Base-by-base conservation (phyloP, 2,113 vertebrate genomes). In the Phalacrocorax brasilianus region DNA sequence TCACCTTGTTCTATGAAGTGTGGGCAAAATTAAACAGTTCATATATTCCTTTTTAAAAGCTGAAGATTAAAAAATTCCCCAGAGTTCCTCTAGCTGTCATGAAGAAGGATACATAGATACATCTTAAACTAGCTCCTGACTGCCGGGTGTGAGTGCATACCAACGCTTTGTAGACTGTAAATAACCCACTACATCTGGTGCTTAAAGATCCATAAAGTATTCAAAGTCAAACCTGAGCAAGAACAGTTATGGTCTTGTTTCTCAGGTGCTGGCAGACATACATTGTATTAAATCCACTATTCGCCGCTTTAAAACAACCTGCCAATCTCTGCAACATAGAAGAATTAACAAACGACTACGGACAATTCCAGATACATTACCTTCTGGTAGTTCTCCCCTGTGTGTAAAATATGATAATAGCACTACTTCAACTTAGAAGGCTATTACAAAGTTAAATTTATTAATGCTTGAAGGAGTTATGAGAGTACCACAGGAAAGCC, bases 361-460 rank as follows among this genome's bases (percentile, higher is more conserved):
- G 40, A 67, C 38, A 85, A 28, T 58, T 73, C 28, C 56, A 92
- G 81, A 75, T 33, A 55, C 35, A 16, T 23, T 22, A 40, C 24
- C 49, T 82, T 72, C 52, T 3, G 1, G 52, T 47, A 85, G 45
- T 56, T 85, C 66, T 91, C 89, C 44, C 35, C 14, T 15, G 12
- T 9, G 40, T 79, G 53, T 50, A 58, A 89, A 95, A 76, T 77
- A 93, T 61, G 61, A 30, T 90, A 88, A 85, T 76, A 71, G 50
- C 26, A 71, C 61, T 81, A 35, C 68, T 95, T 80, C 55, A 71
- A 35, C 66, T 65, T 32, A 89, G 74, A 81, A 89, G 70, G 73
- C 35, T 95, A 62, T 65, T 88, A 49, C 15, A 85, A 93, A 97
- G 91, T 91, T 78, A 85, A 85, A 94, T 94, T 89, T 87, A 73